Evolutionary conservation across 2,888 invertebrate genomes (phyloP).

Genomic region (Mactromeris polynyma): DNA sequence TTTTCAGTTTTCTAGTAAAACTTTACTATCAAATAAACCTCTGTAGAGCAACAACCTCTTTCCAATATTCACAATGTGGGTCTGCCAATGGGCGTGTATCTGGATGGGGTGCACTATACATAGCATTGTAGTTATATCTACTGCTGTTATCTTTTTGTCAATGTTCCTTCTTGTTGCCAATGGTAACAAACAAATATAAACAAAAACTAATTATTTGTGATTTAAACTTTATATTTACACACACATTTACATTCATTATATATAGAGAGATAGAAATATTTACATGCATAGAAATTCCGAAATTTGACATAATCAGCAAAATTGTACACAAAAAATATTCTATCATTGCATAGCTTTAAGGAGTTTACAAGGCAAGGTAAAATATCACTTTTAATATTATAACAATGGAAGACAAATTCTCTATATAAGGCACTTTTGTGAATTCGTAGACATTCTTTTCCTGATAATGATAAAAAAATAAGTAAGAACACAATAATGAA

Average conservation of each 20-base stretch:
- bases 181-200: neutral
- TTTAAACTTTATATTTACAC: constrained; percentile 37
- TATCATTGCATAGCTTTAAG: constrained; percentile 24
- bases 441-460: neutral
- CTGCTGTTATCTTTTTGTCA: no score
- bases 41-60: no score
- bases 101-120: no score
- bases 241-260: constrained; percentile 24
- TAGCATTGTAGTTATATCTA: no score
- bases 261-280: constrained; percentile 14
- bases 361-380: neutral
- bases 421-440: constrained; percentile 20
- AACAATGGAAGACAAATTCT: neutral
- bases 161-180: neutral
- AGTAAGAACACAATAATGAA: neutral
- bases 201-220: neutral
- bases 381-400: neutral
- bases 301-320: constrained; percentile 16
- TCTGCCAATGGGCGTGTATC: no score
- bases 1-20: no score
- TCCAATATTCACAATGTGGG: no score
- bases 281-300: constrained; percentile 27
- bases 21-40: no score
- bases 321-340: constrained; percentile 5
- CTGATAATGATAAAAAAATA: neutral